These are phyloP conservation scores for Cyphomyrus discorhynchus DNA, from an alignment of 2,113 vertebrate species.

Conservation along the genomic window DNA sequence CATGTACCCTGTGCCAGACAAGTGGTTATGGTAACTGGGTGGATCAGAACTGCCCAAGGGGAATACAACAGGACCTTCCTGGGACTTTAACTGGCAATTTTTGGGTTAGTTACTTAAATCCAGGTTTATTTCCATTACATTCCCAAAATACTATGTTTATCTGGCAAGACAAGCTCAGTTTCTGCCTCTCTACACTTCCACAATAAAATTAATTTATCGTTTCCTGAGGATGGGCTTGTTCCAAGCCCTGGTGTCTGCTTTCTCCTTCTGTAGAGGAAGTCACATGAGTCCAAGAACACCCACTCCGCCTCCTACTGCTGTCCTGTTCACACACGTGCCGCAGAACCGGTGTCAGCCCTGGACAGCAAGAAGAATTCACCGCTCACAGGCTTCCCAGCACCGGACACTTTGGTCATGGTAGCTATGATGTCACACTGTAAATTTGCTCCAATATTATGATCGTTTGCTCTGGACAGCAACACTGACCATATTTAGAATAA, in stretches of 20 bases:
- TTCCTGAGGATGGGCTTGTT: slow-evolving; percentile 29
- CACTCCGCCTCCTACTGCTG: slow-evolving; percentile 36
- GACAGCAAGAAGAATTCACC: slow-evolving; percentile 13
- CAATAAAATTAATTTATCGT: slow-evolving; percentile 38
- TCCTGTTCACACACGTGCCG: slow-evolving; percentile 30
- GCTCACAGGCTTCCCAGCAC: neutral
- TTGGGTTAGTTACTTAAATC: neutral
- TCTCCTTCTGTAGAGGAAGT: slow-evolving; percentile 41
- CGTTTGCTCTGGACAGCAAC: neutral
- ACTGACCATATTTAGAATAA: neutral
- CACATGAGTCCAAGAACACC: slow-evolving; percentile 35
- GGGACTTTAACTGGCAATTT: neutral
- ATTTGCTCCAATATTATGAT: neutral
- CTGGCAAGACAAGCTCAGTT: slow-evolving; percentile 7
- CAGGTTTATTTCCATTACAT: neutral
- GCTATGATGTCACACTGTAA: slow-evolving; percentile 6
- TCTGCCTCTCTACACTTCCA: slow-evolving; percentile 19
- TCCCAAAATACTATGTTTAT: neutral
- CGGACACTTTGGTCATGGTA: neutral
- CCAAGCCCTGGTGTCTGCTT: slow-evolving; percentile 28
- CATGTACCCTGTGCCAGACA: neutral
- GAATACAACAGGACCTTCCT: neutral
- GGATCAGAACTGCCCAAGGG: neutral
- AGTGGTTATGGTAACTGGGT: neutral
- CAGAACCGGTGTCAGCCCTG: slow-evolving; percentile 24